A percentile compares a stretch with the other conserved stretches of the same genome.
Conservation (phyloP, 2,888 invertebrate genomes). For the Meteorus colon region DNA sequence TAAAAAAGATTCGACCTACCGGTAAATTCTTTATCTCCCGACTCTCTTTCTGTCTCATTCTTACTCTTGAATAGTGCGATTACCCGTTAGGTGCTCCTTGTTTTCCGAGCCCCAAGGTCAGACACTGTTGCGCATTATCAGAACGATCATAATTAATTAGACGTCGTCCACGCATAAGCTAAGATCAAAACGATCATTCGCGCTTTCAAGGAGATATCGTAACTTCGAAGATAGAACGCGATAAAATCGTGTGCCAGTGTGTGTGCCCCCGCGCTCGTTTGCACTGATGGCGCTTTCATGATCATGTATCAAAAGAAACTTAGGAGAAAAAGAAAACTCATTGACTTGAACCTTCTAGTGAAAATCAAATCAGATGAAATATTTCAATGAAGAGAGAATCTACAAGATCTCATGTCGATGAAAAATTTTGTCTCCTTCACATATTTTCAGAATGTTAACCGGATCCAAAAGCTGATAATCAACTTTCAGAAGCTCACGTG, state of each 20-base stretch:
- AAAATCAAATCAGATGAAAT: constrained; percentile 6
- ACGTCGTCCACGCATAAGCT: constrained; percentile 30
- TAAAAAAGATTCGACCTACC: constrained; percentile 45
- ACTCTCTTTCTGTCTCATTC: neutral
- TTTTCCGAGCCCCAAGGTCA: constrained; percentile 49
- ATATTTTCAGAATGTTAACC: constrained; percentile 30
- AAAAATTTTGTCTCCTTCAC: constrained; percentile 11
- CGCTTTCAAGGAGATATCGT: constrained; percentile 23
- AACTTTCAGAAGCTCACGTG: neutral
- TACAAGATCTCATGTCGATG: neutral
- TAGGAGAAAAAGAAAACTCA: constrained; percentile 3
- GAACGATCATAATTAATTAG: constrained; percentile 51
- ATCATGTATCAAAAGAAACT: neutral
- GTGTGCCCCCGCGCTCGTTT: constrained; percentile 26
- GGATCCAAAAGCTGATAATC: constrained; percentile 34
- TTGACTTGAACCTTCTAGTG: constrained; percentile 10
- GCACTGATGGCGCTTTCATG: constrained; percentile 30
- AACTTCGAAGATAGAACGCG: constrained; percentile 32
- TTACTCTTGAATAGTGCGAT: neutral
- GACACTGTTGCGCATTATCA: constrained; percentile 48
- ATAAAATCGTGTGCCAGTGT: neutral
- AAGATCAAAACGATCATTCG: constrained; percentile 25
- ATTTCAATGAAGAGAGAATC: constrained; percentile 33
- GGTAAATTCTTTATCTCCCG: constrained; percentile 14
- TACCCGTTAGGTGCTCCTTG: constrained; percentile 28